phyloP scores from a whole-genome alignment of 1,140 invertebrate species.

The Camponotus floridanus region DNA sequence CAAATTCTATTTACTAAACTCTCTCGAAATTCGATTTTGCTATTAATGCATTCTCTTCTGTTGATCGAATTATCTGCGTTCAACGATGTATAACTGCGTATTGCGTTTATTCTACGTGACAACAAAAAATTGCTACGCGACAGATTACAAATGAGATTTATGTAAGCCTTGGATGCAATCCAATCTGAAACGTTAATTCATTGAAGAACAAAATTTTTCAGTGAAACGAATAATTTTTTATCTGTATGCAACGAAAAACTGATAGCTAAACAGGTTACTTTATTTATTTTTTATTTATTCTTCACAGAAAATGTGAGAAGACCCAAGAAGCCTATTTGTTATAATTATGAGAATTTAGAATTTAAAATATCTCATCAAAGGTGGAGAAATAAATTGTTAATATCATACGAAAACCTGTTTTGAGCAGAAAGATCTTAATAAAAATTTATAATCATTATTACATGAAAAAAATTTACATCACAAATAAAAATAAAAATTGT shows the following conservation, averaged over 20 bases:
- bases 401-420: constrained; percentile 1
- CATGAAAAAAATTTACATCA: no score
- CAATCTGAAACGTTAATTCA: not conserved
- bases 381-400: constrained; percentile 2
- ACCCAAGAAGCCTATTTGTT: not conserved
- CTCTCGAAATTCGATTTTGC: constrained; percentile 6
- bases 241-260: not conserved
- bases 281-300: not conserved
- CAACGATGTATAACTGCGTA: constrained; percentile 31
- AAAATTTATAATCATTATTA: no score
- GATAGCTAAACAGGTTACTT: constrained; percentile 6
- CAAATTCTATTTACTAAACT: not conserved
- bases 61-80: constrained; percentile 6
- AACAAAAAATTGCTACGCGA: constrained; percentile 33
- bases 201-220: constrained; percentile 8
- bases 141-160: constrained; percentile 57
- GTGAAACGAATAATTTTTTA: constrained; percentile 49
- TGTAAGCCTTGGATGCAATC: constrained; percentile 33
- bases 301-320: not conserved
- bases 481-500: not conserved
- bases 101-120: constrained; percentile 35
- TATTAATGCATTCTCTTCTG: constrained; percentile 17
- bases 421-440: not conserved
- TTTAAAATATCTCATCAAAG: not conserved
- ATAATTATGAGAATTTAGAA: not conserved